phyloP scores from a whole-genome alignment of 1,140 invertebrate species.

The Carcinoscorpius rotundicauda region DNA sequence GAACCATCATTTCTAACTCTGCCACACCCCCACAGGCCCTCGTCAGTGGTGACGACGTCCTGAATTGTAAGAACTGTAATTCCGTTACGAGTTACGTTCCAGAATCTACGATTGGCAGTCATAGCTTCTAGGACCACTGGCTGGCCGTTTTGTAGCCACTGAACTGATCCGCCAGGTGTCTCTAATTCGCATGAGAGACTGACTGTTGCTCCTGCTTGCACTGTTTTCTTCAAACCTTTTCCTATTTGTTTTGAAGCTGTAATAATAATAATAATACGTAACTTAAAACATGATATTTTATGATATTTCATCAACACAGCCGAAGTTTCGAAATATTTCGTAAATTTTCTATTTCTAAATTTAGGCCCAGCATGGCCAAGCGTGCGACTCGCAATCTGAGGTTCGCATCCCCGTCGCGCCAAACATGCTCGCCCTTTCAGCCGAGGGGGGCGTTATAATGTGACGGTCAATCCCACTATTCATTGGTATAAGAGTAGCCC shows the following conservation, averaged over 20 bases:
- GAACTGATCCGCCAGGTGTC: constrained; percentile 24
- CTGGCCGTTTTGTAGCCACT: constrained; percentile 23
- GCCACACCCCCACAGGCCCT: constrained; percentile 22
- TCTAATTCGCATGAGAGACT: constrained; percentile 24
- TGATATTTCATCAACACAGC: too few species aligned
- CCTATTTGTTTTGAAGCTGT: background rate
- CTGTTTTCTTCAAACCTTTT: constrained; percentile 7
- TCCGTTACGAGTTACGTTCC: constrained; percentile 22
- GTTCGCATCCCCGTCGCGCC: too few species aligned
- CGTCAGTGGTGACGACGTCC: constrained; percentile 14
- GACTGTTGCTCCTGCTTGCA: constrained; percentile 18
- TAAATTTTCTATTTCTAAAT: too few species aligned
- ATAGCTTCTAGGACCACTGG: constrained; percentile 21
- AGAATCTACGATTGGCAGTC: constrained; percentile 15
- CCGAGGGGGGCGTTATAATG: too few species aligned
- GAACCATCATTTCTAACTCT: background rate
- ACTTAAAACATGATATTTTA: too few species aligned
- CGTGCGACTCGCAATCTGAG: too few species aligned
- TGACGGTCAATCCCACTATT: too few species aligned
- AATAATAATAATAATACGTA: too few species aligned
- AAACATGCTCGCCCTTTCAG: too few species aligned
- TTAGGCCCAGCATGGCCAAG: too few species aligned
- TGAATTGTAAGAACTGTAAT: constrained; percentile 18
- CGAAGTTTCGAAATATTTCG: too few species aligned
- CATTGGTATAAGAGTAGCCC: too few species aligned